phyloP scores from a whole-genome alignment of 2,888 invertebrate species.

The Bellardia bayeri region DNA sequence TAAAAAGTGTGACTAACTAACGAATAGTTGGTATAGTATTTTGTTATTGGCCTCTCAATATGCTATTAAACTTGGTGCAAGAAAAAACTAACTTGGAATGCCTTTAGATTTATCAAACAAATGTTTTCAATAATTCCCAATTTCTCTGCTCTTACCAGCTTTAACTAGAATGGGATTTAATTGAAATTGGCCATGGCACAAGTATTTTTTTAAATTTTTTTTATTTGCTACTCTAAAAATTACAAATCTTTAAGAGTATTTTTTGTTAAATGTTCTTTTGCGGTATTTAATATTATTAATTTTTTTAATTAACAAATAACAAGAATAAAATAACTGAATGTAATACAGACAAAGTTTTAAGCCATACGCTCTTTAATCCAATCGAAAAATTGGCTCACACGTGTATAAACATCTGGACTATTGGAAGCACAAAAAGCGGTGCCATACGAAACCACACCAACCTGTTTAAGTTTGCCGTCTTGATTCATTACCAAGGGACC shows the following conservation, averaged over 20 bases:
- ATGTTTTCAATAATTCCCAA: conserved; percentile 2
- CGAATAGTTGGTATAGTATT: conserved; percentile 13
- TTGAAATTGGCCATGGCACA: background rate
- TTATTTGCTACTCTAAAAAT: background rate
- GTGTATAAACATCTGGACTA: conserved; percentile 82
- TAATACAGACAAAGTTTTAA: background rate
- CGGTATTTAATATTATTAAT: background rate
- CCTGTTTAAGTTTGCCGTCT: conserved; percentile 79
- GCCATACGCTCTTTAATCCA: conserved; percentile 81
- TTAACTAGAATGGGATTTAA: background rate
- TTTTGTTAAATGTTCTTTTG: conserved; percentile 55
- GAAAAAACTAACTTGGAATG: background rate
- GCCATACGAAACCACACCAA: conserved; percentile 84
- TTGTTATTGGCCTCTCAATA: conserved; percentile 8
- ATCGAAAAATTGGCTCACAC: conserved; percentile 82
- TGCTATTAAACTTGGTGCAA: background rate
- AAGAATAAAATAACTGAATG: background rate
- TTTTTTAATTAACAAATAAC: background rate
- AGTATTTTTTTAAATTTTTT: background rate
- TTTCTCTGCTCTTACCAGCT: background rate
- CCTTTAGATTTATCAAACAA: background rate
- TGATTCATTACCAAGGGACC: conserved; percentile 82
- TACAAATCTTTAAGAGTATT: background rate
- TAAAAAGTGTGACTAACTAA: conserved; percentile 5
- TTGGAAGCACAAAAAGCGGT: conserved; percentile 82